Evolutionary conservation across 2,888 invertebrate genomes (phyloP).

Genomic region (Campoplex nolae): DNA sequence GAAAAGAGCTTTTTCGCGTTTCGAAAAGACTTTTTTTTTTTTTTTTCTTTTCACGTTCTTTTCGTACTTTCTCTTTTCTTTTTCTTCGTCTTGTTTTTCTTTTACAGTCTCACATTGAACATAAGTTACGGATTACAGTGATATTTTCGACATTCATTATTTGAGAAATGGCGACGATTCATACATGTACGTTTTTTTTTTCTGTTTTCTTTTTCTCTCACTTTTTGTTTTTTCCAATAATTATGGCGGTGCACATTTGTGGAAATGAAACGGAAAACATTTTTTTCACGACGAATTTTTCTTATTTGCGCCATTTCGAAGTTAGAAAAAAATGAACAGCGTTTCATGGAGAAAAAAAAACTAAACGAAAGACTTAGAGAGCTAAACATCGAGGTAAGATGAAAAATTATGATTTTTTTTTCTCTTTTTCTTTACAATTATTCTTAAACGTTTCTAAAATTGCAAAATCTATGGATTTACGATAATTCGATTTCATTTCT

Average conservation of each 20-base stretch:
- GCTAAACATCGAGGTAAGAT: conserved; percentile 52
- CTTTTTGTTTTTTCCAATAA: neutral
- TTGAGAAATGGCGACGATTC: conserved; percentile 51
- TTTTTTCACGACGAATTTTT: neutral
- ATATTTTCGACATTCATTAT: conserved; percentile 65
- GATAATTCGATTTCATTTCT: conserved; percentile 49
- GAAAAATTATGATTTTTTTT: conserved; percentile 36
- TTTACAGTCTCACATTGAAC: conserved; percentile 62
- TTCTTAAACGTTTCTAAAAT: conserved; percentile 55
- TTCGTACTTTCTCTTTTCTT: too few relatives aligned
- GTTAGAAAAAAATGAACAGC: neutral
- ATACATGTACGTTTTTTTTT: conserved; percentile 21
- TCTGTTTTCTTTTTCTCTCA: neutral
- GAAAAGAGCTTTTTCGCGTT: neutral
- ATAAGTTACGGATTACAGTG: conserved; percentile 66
- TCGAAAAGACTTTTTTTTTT: neutral
- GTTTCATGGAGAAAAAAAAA: neutral
- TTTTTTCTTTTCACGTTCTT: neutral
- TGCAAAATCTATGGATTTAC: conserved; percentile 67
- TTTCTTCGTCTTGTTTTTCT: neutral
- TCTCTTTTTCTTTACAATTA: conserved; percentile 3
- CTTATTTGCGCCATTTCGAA: neutral
- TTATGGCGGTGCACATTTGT: conserved; percentile 11
- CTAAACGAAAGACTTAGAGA: conserved; percentile 29
- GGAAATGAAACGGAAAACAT: neutral